A percentile compares a stretch with the other conserved stretches of the same genome.
Evolutionary conservation across 2,113 vertebrate species (phyloP).

Genomic region (Rhagologus leucostigma): DNA sequence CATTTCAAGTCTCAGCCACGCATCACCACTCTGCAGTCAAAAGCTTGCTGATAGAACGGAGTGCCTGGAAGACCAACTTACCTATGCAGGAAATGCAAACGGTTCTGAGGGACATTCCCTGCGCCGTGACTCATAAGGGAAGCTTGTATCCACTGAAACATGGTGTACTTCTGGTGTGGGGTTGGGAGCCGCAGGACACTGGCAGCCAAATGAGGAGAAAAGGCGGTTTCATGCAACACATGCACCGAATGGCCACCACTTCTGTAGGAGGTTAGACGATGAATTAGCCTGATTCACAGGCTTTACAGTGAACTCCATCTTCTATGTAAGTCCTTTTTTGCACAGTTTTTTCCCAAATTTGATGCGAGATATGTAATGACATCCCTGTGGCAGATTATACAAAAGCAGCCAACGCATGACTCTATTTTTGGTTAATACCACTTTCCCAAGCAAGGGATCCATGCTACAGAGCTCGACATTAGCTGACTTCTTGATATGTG

Average conservation of each 20-base stretch:
- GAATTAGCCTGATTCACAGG: not conserved
- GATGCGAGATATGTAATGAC: not conserved
- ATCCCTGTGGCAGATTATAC: not conserved
- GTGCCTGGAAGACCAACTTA: not conserved
- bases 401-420: not conserved
- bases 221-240: not conserved
- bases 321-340: not conserved
- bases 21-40: not conserved
- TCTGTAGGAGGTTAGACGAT: not conserved
- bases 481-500: not conserved
- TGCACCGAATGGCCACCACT: not conserved
- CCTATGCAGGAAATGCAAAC: not conserved
- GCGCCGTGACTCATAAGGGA: fast-evolving
- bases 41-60: not conserved
- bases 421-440: not conserved
- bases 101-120: not conserved
- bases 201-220: not conserved
- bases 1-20: not conserved
- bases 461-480: not conserved
- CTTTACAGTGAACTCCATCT: not conserved
- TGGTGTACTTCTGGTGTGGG: not conserved
- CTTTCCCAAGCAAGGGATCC: not conserved
- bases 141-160: not conserved
- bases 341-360: not conserved
- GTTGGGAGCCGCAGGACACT: not conserved